Conservation (phyloP, 2,113 vertebrate species). For the Mobula birostris region DNA sequence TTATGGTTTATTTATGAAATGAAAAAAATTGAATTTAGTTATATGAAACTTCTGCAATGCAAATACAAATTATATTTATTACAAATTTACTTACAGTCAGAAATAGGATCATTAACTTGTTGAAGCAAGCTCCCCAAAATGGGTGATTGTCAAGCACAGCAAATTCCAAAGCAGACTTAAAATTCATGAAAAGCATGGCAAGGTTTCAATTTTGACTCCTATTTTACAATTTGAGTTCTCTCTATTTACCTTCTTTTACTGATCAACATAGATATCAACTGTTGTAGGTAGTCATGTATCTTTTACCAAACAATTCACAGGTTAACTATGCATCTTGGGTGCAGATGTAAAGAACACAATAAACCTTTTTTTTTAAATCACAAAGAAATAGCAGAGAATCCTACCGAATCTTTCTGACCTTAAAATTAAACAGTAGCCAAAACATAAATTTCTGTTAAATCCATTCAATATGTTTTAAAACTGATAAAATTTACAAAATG, state of each 20-base stretch:
- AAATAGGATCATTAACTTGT: background rate
- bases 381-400: background rate
- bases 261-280: background rate
- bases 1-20: too few species aligned
- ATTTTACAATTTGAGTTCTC: background rate
- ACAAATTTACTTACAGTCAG: background rate
- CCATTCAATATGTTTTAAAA: background rate
- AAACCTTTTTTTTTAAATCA: background rate
- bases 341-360: background rate
- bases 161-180: background rate
- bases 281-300: background rate
- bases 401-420: background rate
- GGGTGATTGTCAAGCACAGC: background rate
- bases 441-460: background rate
- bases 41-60: too few species aligned
- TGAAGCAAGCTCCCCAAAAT: too few species aligned
- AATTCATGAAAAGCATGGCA: background rate
- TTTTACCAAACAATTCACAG: background rate
- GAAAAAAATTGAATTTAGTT: too few species aligned
- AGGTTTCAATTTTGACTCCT: background rate
- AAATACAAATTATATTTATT: background rate
- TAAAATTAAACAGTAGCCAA: too few species aligned
- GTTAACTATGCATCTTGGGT: background rate
- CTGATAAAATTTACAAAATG: background rate
- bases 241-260: background rate